Base-by-base conservation (phyloP, 2,113 vertebrate species). In the Alethe castanea region DNA sequence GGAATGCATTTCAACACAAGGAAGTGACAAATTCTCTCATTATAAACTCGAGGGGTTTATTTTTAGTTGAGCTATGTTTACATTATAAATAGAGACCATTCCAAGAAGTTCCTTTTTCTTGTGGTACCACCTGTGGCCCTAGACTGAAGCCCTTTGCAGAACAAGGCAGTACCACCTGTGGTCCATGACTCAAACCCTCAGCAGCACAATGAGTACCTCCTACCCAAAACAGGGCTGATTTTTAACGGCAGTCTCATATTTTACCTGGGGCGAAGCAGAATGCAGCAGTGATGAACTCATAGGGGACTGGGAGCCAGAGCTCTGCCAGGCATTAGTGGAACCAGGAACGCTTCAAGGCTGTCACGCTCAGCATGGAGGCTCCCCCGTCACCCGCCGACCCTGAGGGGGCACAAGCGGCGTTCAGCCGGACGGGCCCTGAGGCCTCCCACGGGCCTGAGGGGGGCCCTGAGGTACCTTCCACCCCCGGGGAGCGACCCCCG, bases 211-310 rank as follows among this genome's bases (percentile, higher is more conserved):
- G 12, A 28, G 12, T 0, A 2, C 19, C n/a, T 44, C 19, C 18
- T 0, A 5, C 29, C 40, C 14, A 33, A 83, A 48, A 11, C 0
- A 52, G n/a, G 47, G 38, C 8, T 0, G 13, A 16, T 6, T 6
- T 28, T 23, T 28, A 42, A 8, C 35, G 5, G 28, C 8, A 0
- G 50, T 62, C 65, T 20, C 33, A 2, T 14, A 47, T 19, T 69
- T 93, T 92, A 97, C 97, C 97, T 96, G 95, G 36, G 78, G 76
- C 6, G 66, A 67, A 84, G 86, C n/a, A 52, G 90, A 81, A 26
- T 1, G 22, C 3, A 26, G 50, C 53, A 54, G 9, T 2, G 96
- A 57, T 13, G 96, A 59, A 86, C 24, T 90, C 97, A 96, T 92
- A 67, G 29, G 67, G 91, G 26, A 10, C 53, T 3, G 48, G 40